These are phyloP conservation scores for Tupaia chinensis DNA, from an alignment of 2,113 vertebrate species.

Conservation along the genomic window DNA sequence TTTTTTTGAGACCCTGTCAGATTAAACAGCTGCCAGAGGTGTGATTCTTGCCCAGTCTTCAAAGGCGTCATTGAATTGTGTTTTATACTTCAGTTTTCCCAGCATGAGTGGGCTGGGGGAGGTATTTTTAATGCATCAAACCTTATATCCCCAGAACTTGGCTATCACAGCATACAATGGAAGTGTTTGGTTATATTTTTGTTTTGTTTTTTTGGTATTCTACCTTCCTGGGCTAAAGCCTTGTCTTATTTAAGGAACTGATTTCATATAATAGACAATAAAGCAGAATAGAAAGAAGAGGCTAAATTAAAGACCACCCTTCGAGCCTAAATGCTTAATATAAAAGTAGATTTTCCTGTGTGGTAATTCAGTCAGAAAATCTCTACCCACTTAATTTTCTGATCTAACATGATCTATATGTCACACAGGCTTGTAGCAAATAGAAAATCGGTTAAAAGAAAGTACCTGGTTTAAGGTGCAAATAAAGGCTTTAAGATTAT, in stretches of 20 bases:
- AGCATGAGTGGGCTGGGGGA: too few species aligned
- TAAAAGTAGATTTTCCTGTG: neutral
- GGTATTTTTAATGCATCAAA: neutral
- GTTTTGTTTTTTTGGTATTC: neutral
- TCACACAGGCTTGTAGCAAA: neutral
- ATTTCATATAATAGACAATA: neutral
- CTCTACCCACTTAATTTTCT: neutral
- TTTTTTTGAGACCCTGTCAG: too few species aligned
- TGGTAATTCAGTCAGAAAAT: neutral
- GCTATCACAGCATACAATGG: neutral
- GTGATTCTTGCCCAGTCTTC: neutral
- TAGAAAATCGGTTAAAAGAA: constrained; percentile 38
- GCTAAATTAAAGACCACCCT: neutral
- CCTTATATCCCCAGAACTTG: neutral
- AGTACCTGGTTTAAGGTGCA: neutral
- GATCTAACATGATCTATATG: neutral
- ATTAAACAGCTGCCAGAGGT: neutral
- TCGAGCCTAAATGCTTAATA: neutral
- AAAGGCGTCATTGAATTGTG: neutral
- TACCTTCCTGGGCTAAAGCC: neutral
- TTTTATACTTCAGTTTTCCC: constrained; percentile 16
- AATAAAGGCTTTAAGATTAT: neutral
- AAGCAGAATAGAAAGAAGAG: neutral
- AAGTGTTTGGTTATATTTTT: too few species aligned
- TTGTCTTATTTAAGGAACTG: neutral